Percentiles rank a stretch among this genome's conserved stretches.
Conservation (phyloP, 1,140 invertebrate species). For the Epicauta chinensis region DNA sequence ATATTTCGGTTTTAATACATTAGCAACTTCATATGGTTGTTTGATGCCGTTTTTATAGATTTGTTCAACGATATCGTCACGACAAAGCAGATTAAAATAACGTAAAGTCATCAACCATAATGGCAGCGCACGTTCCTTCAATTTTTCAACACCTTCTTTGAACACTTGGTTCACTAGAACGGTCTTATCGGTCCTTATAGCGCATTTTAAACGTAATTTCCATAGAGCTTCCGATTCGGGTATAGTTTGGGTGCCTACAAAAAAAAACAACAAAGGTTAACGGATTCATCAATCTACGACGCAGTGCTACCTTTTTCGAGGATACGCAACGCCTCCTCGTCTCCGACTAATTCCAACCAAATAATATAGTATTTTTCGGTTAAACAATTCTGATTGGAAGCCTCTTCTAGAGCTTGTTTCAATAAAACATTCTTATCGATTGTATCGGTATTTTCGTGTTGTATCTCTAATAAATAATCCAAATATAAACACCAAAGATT, state of each 20-base stretch:
- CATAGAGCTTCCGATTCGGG: constrained; percentile 27
- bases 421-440: constrained; percentile 12
- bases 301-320: constrained; percentile 20
- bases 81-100: constrained; percentile 16
- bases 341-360: constrained; percentile 21
- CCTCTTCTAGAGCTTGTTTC: constrained; percentile 18
- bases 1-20: constrained; percentile 26
- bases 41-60: constrained; percentile 22
- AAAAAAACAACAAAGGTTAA: constrained; percentile 1
- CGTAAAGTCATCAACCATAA: constrained; percentile 26
- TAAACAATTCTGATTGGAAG: constrained; percentile 9
- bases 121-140: constrained; percentile 23
- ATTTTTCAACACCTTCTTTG: constrained; percentile 13
- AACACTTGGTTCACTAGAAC: constrained; percentile 19
- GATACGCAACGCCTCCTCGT: constrained; percentile 12
- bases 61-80: constrained; percentile 14
- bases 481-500: constrained; percentile 22
- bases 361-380: constrained; percentile 19
- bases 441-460: constrained; percentile 11
- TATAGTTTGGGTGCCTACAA: constrained; percentile 11
- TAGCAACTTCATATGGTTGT: constrained; percentile 23
- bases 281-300: neutral
- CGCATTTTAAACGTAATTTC: constrained; percentile 22
- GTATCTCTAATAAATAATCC: constrained; percentile 18
- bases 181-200: constrained; percentile 20